A percentile compares a stretch with the other conserved stretches of the same genome.
phyloP scores from a whole-genome alignment of 2,113 vertebrate species.

The Noctilio leporinus region DNA sequence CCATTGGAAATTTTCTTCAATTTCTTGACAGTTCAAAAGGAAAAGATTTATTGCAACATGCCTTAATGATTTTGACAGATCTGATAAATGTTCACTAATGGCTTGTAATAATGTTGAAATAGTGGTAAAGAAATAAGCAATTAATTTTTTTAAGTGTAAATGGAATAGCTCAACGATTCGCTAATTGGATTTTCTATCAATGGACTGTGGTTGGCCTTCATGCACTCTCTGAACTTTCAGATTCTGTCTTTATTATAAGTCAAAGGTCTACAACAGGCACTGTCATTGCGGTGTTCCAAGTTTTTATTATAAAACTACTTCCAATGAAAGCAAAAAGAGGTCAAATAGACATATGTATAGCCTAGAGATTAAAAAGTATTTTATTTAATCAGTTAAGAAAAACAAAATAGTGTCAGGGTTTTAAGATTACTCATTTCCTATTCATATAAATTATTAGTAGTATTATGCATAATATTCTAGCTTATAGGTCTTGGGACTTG shows the following conservation, averaged over 20 bases:
- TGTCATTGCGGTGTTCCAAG: not conserved
- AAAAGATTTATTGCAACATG: not conserved
- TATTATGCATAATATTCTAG: not conserved
- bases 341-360: not conserved
- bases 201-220: not conserved
- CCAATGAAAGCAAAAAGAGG: not conserved
- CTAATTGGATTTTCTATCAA: not conserved
- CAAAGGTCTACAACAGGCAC: not conserved
- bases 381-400: not conserved
- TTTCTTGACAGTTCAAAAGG: not conserved
- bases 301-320: not conserved
- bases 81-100: not conserved
- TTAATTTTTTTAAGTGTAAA: not conserved
- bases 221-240: not conserved
- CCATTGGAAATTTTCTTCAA: not conserved
- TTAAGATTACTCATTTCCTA: not conserved
- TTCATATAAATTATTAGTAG: not conserved
- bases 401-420: not conserved
- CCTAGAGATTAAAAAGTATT: not conserved
- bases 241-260: not conserved
- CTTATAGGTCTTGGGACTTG: not conserved
- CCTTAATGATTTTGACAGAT: conserved; percentile 12
- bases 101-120: not conserved
- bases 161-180: not conserved
- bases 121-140: not conserved